Base-by-base conservation (phyloP, 2,888 invertebrate genomes). In the Thera obeliscata region DNA sequence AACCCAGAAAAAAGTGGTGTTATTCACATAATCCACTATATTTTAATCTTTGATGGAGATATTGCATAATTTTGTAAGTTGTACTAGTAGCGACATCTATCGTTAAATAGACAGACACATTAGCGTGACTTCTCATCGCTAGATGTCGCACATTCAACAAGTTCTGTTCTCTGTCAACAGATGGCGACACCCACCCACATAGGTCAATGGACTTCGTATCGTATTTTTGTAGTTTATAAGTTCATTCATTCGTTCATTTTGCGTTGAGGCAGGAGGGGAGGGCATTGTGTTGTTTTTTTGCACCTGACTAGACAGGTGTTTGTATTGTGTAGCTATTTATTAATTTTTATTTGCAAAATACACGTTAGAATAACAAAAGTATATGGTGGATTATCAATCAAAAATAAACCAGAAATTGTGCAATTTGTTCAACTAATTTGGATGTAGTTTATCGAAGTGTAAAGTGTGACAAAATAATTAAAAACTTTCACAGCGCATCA, bases 401-500 rank as follows among this genome's bases (percentile, higher is more conserved):
- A 1, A 12, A 61, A 56, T 12, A 35, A 22, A 38, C 9, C n/a
- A 11, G n/a, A 48, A 35, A 35, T n/a, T 43, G 2, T n/a, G n/a
- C n/a, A 4, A 46, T 35, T 12, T 35, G 55, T n/a, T 61, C 46
- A 35, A 38, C n/a, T 11, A 33, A 22, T 50, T 54, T 58, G 3
- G n/a, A n/a, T 46, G 36, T 0, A 52, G 64, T 56, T 64, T 64
- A 64, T 22, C 69, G n/a, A 65, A 70, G 72, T 75, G 71, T 61
- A 60, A 69, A 87, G 83, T 89, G 89, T 86, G 81, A 86, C 87
- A 83, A 86, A 88, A 82, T 77, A 71, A 69, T 70, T 60, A 76
- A 76, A 90, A 87, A 89, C 90, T 90, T 91, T 91, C 90, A 84
- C 86, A 81, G 76, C 65, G 64, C 61, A 87, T 85, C 84, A 87